A percentile compares a stretch with the other conserved stretches of the same genome.
These are phyloP conservation scores for Panurus biarmicus DNA, from an alignment of 2,113 vertebrate species.

Conservation along the genomic window DNA sequence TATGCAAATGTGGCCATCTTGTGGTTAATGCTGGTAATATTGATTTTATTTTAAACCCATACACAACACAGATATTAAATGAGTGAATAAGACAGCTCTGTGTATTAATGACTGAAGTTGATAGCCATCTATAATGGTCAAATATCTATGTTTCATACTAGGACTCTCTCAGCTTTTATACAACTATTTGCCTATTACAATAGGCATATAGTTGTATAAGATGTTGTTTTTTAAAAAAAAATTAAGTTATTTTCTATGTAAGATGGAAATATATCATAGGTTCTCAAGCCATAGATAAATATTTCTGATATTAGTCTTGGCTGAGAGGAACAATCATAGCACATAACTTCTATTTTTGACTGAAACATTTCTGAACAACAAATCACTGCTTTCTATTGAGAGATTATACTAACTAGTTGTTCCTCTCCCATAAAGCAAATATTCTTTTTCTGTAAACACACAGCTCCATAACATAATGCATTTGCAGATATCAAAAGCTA, in stretches of 20 bases:
- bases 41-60: background rate
- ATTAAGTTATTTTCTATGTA: background rate
- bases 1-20: slow-evolving; percentile 68
- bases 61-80: background rate
- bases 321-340: background rate
- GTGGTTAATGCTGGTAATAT: slow-evolving; percentile 56
- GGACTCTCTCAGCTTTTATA: background rate
- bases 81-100: background rate
- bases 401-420: background rate
- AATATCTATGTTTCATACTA: background rate
- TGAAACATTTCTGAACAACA: background rate
- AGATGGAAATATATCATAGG: background rate
- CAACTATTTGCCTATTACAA: background rate
- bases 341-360: background rate
- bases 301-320: background rate
- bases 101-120: background rate
- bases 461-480: background rate
- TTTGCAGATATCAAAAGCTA: background rate
- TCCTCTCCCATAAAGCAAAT: background rate
- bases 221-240: background rate
- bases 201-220: background rate
- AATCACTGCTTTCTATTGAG: background rate
- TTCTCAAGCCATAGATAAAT: background rate
- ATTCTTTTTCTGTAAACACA: background rate
- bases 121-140: background rate